Base-by-base conservation (phyloP, 1,140 invertebrate species). In the Tetragnatha versicolor region DNA sequence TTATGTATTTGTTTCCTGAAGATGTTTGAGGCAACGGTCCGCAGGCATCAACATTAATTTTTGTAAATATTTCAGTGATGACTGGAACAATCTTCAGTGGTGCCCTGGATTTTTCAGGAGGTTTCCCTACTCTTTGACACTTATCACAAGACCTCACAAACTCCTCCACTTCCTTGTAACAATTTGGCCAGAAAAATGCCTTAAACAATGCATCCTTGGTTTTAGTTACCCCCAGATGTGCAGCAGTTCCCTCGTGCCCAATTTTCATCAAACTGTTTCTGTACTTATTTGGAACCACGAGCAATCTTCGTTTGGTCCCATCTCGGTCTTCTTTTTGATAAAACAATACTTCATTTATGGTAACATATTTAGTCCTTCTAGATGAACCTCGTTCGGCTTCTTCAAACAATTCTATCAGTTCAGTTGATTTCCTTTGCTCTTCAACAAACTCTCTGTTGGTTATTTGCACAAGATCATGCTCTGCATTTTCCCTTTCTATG, bases 51-150 rank as follows among this genome's bases (percentile, higher is more conserved):
- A 53, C 25, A 17, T 37, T 73, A 10, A 58, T 12, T 25, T 60
- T 61, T 49, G 10, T 68, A 27, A 53, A 65, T 45, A 45, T 45
- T 45, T 45, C 42, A n/a, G 42, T 45, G 42, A 45, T 45, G 9
- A 45, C 42, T 10, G 42, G 42, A 45, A 45, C 42, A 9, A 45
- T 9, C n/a, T 45, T 45, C n/a, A 45, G 42, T 45, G 42, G 42
- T 9, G n/a, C n/a, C n/a, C n/a, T n/a, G n/a, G n/a, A n/a, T n/a
- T n/a, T n/a, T n/a, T n/a, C n/a, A n/a, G n/a, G n/a, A n/a, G n/a
- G n/a, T n/a, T n/a, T n/a, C n/a, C n/a, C n/a, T n/a, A n/a, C n/a
- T n/a, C n/a, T n/a, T n/a, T n/a, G n/a, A n/a, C n/a, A n/a, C n/a
- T n/a, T n/a, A n/a, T n/a, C n/a, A n/a, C n/a, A n/a, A n/a, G n/a